phyloP scores from a whole-genome alignment of 2,797 vertebrate genomes.

The Melopsittacus undulatus region DNA sequence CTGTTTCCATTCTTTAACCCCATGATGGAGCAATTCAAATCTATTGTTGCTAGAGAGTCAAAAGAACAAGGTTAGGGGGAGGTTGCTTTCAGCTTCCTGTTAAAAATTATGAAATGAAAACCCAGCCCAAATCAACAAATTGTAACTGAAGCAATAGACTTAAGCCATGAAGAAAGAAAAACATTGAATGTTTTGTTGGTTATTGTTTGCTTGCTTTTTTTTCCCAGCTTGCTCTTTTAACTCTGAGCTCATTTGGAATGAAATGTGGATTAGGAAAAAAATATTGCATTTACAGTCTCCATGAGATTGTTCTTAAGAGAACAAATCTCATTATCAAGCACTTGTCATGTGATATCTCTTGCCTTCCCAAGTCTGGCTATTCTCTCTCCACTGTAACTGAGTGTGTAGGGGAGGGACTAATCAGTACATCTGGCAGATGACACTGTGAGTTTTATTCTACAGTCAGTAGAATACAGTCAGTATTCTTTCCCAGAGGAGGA shows the following conservation, averaged over 20 bases:
- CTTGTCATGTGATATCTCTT: not conserved
- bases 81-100: not conserved
- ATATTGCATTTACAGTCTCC: not conserved
- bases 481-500: not conserved
- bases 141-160: not conserved
- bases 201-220: not conserved
- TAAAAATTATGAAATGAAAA: constrained; percentile 1
- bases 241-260: not conserved
- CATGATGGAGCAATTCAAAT: not conserved
- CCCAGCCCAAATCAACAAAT: not conserved
- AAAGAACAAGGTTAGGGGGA: not conserved
- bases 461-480: not conserved
- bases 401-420: not conserved
- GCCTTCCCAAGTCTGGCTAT: not conserved
- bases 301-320: not conserved
- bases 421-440: not conserved
- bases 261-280: not conserved
- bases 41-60: not conserved
- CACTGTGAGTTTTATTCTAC: not conserved
- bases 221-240: not conserved
- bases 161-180: not conserved
- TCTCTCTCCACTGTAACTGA: not conserved
- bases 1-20: not conserved
- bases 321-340: not conserved
- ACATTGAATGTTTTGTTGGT: not conserved